Conservation (phyloP, 2,797 vertebrate species). For the Clarias pachynema region DNA sequence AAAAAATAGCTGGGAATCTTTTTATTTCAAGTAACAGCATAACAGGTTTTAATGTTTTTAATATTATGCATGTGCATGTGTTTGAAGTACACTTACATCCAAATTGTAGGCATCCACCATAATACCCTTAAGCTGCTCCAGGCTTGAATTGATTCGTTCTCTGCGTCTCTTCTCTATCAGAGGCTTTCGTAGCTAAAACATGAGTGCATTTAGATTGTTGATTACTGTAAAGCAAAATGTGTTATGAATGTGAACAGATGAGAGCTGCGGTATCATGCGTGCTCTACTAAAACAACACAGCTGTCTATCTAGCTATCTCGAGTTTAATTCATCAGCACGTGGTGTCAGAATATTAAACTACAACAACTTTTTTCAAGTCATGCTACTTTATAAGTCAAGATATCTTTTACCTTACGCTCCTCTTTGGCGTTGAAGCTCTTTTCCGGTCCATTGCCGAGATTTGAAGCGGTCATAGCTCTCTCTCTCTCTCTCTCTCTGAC, state of each 20-base stretch:
- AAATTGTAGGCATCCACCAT: constrained; percentile 70
- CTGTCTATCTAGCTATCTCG: neutral
- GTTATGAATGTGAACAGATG: neutral
- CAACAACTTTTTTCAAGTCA: neutral
- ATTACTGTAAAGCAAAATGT: neutral
- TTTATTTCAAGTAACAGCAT: neutral
- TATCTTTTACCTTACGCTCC: constrained; percentile 63
- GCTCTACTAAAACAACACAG: neutral
- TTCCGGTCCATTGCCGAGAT: constrained; percentile 56
- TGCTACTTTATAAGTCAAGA: neutral
- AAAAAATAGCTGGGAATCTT: neutral
- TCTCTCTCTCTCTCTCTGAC: too few species aligned
- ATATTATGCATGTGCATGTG: neutral
- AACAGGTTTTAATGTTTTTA: neutral
- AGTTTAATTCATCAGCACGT: neutral
- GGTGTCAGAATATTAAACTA: neutral
- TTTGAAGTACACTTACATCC: constrained; percentile 60
- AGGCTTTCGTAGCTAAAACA: constrained; percentile 64
- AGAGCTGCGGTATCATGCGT: neutral
- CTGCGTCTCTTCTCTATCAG: constrained; percentile 67
- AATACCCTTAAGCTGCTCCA: constrained; percentile 68
- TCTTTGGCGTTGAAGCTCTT: constrained; percentile 65
- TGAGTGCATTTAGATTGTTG: neutral
- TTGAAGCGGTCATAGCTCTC: constrained; percentile 63
- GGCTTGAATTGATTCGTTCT: constrained; percentile 67